Evolutionary conservation across 1,140 invertebrate genomes (phyloP).

Genomic region (Drosophila seguyi): DNA sequence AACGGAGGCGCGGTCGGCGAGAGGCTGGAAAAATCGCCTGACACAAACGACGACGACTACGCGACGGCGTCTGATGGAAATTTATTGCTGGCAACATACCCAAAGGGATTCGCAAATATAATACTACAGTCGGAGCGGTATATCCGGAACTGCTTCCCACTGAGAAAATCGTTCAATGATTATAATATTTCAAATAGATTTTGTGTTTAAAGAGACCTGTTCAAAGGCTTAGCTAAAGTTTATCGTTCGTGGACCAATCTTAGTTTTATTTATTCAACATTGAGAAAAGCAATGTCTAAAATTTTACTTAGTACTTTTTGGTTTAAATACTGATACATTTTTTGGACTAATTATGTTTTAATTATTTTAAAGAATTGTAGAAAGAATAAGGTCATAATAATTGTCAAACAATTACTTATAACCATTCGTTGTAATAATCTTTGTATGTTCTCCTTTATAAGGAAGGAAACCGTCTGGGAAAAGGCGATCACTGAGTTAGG

Average conservation of each 20-base stretch:
- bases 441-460: too few relatives aligned
- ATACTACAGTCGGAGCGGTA: conserved; percentile 65
- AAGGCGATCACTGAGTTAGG: too few relatives aligned
- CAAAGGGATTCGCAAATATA: conserved; percentile 83
- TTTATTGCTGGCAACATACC: conserved; percentile 80
- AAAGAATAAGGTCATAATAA: not conserved
- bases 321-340: not conserved
- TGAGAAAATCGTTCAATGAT: conserved; percentile 7
- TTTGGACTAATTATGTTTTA: not conserved
- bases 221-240: not conserved
- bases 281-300: not conserved
- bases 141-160: conserved; percentile 12
- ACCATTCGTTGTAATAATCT: not conserved
- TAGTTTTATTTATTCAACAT: not conserved
- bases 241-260: not conserved
- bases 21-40: conserved; percentile 73
- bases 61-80: conserved; percentile 74
- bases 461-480: too few relatives aligned
- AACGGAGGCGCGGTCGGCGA: conserved; percentile 50
- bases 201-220: not conserved
- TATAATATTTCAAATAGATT: not conserved
- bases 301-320: not conserved
- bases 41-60: conserved; percentile 44
- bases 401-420: not conserved
- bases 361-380: not conserved